phyloP scores from a whole-genome alignment of 2,113 vertebrate species.

The Gambusia affinis region DNA sequence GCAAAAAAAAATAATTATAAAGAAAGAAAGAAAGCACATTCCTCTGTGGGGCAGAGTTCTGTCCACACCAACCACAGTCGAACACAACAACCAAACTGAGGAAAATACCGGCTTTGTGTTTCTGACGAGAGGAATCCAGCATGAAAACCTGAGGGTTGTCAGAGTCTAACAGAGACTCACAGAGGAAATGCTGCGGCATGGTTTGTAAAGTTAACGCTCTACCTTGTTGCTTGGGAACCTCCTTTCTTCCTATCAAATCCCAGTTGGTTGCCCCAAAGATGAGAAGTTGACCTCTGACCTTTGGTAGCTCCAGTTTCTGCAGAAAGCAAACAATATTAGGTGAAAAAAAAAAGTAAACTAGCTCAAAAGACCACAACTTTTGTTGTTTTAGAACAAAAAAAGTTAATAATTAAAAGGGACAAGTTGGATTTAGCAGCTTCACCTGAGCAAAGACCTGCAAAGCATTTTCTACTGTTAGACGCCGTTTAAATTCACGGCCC shows the following conservation, averaged over 20 bases:
- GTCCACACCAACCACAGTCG: neutral
- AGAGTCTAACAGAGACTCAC: too few relatives aligned
- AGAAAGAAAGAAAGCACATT: neutral
- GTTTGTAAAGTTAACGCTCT: conserved; percentile 9
- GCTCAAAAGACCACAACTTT: neutral
- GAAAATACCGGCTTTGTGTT: neutral
- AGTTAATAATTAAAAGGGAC: neutral
- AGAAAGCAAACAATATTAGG: conserved; percentile 2
- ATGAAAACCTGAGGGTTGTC: neutral
- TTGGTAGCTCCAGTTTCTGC: conserved; percentile 94
- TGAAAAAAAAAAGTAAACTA: neutral
- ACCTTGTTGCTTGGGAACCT: conserved; percentile 98
- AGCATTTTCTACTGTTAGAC: neutral
- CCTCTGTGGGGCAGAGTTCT: neutral
- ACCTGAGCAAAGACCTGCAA: neutral
- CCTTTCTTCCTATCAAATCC: conserved; percentile 96
- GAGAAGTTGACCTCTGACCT: conserved; percentile 90
- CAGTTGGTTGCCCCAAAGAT: conserved; percentile 97
- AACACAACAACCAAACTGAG: too few relatives aligned
- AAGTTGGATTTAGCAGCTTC: neutral
- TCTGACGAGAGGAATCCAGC: neutral
- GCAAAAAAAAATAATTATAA: neutral
- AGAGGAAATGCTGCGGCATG: neutral
- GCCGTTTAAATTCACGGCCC: neutral
- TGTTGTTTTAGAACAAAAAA: neutral